These are phyloP conservation scores for Pseudonaja textilis DNA, from an alignment of 2,113 vertebrate species.

Conservation along the genomic window DNA sequence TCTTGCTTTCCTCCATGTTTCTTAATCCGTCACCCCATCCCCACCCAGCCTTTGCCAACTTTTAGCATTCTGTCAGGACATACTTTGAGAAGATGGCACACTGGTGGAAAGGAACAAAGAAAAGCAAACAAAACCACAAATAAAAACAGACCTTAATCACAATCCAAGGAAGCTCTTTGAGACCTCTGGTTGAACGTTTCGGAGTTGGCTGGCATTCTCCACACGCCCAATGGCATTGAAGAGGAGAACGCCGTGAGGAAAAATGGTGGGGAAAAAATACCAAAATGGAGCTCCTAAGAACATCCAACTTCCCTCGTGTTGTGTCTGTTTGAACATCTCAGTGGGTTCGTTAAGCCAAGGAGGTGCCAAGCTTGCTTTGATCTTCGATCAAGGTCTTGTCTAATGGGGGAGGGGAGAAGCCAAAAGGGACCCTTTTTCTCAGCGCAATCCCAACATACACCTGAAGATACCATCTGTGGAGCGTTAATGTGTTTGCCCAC, in stretches of 20 bases:
- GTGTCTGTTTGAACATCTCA: neutral
- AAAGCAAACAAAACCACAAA: constrained; percentile 51
- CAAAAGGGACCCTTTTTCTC: constrained; percentile 73
- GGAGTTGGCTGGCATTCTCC: neutral
- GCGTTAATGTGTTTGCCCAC: constrained; percentile 77
- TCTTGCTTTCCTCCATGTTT: constrained; percentile 31
- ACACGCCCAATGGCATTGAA: constrained; percentile 5
- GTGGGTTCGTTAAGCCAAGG: constrained; percentile 54
- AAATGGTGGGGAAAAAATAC: neutral
- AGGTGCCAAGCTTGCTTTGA: constrained; percentile 89
- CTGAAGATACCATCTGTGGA: constrained; percentile 92
- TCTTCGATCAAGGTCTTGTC: constrained; percentile 87
- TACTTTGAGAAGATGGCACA: constrained; percentile 72
- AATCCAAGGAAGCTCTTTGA: constrained; percentile 74
- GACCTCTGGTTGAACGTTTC: constrained; percentile 59
- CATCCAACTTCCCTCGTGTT: neutral
- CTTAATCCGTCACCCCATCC: neutral
- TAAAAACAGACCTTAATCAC: constrained; percentile 77
- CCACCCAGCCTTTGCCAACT: too few relatives aligned
- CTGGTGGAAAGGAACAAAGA: constrained; percentile 71
- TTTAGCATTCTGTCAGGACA: constrained; percentile 46
- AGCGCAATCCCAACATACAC: constrained; percentile 92
- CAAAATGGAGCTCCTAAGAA: constrained; percentile 20
- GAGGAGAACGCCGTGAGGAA: neutral
- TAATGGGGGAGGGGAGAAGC: constrained; percentile 68